Evolutionary conservation across 2,113 vertebrate species (phyloP), one percentile per base, ranked within the genome.

Genomic region (Aegithalos caudatus): DNA sequence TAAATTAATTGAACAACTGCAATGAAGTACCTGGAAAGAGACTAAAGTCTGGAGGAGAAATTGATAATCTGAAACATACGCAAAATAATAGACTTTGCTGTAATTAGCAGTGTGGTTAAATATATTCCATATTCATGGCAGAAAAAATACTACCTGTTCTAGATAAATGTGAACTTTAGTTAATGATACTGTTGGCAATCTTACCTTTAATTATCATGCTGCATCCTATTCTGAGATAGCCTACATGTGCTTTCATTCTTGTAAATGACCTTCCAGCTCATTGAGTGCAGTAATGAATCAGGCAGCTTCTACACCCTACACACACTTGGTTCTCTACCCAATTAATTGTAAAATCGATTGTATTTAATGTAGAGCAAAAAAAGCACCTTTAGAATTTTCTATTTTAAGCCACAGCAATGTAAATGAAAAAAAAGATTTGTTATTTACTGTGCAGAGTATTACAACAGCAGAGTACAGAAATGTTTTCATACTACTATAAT

Each of bases 151-250:
- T 90, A 91, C 83, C 87, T 95, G 77, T 79, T 87, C 45, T 28
- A 92, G 70, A 91, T 57, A 81, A 85, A 85, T 54, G 74, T 80
- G 86, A 95, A 84, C 66, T 95, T 92, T 44, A 92, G 66, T 76
- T 92, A 95, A 95, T 54, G 73, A 87, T 82, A 72, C 45, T 69
- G 70, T 27, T 87, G 85, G 70, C 70, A 93, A 50, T 72, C 78
- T 74, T 40, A 79, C 53, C 48, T 53, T 53, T 87, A 73, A 95
- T 96, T 89, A 89, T 71, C 50, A 51, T 6, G 6, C 54, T 81
- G 76, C 79, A 66, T 61, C 64, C 64, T 70, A 10, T 65, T 80
- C 45, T 70, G 70, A 58, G 58, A 78, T 47, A 62, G 56, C 42
- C 31, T 86, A 87, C 77, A 76, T 64, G 81, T 29, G 73, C 57